phyloP scores from a whole-genome alignment of 1,140 invertebrate genomes.

The Diachasma alloeum region DNA sequence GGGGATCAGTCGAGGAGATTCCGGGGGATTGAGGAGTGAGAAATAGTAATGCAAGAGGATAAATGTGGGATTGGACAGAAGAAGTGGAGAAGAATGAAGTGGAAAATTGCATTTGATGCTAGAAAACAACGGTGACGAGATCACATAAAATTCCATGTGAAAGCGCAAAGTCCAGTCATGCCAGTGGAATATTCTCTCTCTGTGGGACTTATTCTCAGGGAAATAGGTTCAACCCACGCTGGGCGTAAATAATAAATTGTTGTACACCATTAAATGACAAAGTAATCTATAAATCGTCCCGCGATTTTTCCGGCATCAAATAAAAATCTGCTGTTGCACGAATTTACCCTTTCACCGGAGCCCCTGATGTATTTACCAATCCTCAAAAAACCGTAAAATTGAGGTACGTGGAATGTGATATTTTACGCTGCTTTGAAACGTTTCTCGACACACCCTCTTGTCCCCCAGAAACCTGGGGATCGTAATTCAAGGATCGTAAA shows the following conservation, averaged over 20 bases:
- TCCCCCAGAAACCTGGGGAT: not conserved
- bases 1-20: not conserved
- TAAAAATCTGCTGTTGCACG: not conserved
- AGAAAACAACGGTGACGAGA: not conserved
- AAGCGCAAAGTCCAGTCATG: not conserved
- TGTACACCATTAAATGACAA: not conserved
- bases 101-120: constrained; percentile 14
- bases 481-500: constrained; percentile 22
- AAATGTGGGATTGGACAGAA: not conserved
- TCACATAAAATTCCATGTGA: not conserved
- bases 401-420: constrained; percentile 5
- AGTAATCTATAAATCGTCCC: not conserved
- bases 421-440: constrained; percentile 7
- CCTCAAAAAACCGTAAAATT: not conserved
- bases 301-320: not conserved
- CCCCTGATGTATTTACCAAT: not conserved
- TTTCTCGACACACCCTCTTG: not conserved
- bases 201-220: not conserved
- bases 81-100: constrained; percentile 22
- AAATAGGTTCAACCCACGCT: not conserved
- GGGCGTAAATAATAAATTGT: not conserved
- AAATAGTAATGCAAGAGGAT: constrained; percentile 1
- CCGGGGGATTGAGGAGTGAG: not conserved
- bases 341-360: not conserved
- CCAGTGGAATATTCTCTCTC: not conserved